Evolutionary conservation across 1,140 invertebrate species (phyloP), one percentile per base, ranked within the genome.

Genomic region (Bombus affinis): DNA sequence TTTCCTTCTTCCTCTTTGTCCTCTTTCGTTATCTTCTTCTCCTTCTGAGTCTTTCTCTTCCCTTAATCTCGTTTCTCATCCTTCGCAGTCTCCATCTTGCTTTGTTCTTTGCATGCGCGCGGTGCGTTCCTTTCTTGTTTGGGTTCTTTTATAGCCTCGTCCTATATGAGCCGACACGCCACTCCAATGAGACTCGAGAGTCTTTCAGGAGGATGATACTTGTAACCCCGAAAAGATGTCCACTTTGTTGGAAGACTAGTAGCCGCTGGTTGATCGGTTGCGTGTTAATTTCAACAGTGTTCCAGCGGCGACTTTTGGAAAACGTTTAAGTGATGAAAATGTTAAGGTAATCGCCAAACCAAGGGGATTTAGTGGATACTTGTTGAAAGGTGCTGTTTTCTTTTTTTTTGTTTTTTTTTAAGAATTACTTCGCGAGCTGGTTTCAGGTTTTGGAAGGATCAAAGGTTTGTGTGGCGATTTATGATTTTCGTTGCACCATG

Each of bases 91-190:
- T 53, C 75, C 42, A 32, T 39, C 79, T 72, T 62, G 32, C 76
- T 28, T 35, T 57, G 62, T 73, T 62, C 62, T 28, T 59, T 47
- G 42, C 47, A 53, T 53, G 47, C 18, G 47, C 47, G 18, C 18
- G 18, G 18, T 22, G 47, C 28, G 39, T 81, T 25, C 18, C 32
- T 35, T 35, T 18, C 65, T 32, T 66, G 32, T 68, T 37, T 37
- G 47, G 73, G 72, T 78, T 80, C 83, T 74, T 86, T 90, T 87
- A 89, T 80, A 35, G 44, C 74, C 74, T 79, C 42, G 74, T 81
- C 79, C 70, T 42, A 28, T 28, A 37, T 10, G 22, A 78, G 44
- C 62, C 62, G 62, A 32, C n/a, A 32, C 65, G 15, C n/a, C 32
- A 32, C n/a, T 32, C 65, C 65, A 32, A 32, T n/a, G 13, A 66